phyloP scores from a whole-genome alignment of 2,797 vertebrate genomes.

The Sylvia borin region DNA sequence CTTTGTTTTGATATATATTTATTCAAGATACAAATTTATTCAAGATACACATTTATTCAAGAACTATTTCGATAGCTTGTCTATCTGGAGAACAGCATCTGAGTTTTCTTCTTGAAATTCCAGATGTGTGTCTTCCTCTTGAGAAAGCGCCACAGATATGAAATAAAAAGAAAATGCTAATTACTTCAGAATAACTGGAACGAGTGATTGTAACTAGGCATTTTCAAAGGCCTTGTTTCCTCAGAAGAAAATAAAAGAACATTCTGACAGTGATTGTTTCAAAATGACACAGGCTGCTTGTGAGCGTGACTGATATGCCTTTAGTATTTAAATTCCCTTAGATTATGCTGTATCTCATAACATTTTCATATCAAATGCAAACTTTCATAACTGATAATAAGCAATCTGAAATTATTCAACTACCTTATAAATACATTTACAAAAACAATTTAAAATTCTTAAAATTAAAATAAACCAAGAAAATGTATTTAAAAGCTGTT shows the following conservation, averaged over 20 bases:
- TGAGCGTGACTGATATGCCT: constrained; percentile 6
- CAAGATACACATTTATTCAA: not conserved
- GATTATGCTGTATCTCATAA: constrained; percentile 9
- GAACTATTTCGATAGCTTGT: not conserved
- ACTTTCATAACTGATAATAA: not conserved
- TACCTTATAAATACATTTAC: not conserved
- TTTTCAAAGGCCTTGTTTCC: constrained; percentile 32
- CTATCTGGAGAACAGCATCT: not conserved
- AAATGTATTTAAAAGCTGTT: not conserved
- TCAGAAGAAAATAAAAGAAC: constrained; percentile 46
- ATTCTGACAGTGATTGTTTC: constrained; percentile 31
- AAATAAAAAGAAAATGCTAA: constrained; percentile 5
- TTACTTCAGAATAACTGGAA: constrained; percentile 19
- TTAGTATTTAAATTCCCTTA: constrained; percentile 42
- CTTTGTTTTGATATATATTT: not conserved
- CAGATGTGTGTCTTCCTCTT: not conserved
- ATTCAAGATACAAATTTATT: not conserved
- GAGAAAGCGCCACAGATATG: not conserved
- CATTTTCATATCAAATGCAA: not conserved
- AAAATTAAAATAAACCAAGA: not conserved
- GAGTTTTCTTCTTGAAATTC: not conserved
- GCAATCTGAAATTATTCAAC: not conserved
- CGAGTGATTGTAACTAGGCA: not conserved
- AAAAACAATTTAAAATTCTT: not conserved
- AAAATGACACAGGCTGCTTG: not conserved